These are phyloP conservation scores for Pleuronectes platessa DNA, from an alignment of 2,113 vertebrate species.

Conservation along the genomic window DNA sequence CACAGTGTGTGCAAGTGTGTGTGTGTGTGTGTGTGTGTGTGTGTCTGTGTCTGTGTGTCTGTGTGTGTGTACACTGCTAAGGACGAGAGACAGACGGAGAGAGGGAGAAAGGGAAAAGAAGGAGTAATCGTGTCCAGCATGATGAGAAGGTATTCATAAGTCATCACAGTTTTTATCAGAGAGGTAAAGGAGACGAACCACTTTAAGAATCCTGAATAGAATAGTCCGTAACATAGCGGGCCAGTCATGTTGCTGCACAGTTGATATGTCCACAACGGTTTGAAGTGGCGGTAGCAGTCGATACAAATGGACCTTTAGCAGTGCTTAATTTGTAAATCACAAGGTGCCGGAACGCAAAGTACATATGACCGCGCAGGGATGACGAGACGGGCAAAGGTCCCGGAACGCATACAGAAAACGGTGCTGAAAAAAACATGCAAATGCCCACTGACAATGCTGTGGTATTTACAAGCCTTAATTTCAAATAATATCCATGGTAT, in stretches of 20 bases:
- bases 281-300: too few relatives aligned
- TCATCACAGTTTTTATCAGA: background rate
- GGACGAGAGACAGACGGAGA: constrained; percentile 12
- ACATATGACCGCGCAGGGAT: too few relatives aligned
- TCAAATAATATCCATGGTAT: too few relatives aligned
- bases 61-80: constrained; percentile 5
- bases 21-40: constrained; percentile 17
- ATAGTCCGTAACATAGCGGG: background rate
- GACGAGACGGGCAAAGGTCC: too few relatives aligned
- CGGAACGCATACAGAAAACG: too few relatives aligned
- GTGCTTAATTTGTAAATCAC: too few relatives aligned
- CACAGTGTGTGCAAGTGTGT: constrained; percentile 3
- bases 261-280: background rate
- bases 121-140: background rate
- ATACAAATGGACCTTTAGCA: too few relatives aligned
- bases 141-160: constrained; percentile 15
- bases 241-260: background rate
- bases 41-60: constrained; percentile 17
- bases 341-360: too few relatives aligned
- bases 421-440: too few relatives aligned
- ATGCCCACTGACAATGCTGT: too few relatives aligned
- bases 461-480: too few relatives aligned
- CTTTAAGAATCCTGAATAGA: background rate
- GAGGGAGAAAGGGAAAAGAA: background rate
- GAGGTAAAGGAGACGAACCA: background rate